Evolutionary conservation across 2,797 vertebrate species (phyloP).

Genomic region (Rhinoraja longicauda): DNA sequence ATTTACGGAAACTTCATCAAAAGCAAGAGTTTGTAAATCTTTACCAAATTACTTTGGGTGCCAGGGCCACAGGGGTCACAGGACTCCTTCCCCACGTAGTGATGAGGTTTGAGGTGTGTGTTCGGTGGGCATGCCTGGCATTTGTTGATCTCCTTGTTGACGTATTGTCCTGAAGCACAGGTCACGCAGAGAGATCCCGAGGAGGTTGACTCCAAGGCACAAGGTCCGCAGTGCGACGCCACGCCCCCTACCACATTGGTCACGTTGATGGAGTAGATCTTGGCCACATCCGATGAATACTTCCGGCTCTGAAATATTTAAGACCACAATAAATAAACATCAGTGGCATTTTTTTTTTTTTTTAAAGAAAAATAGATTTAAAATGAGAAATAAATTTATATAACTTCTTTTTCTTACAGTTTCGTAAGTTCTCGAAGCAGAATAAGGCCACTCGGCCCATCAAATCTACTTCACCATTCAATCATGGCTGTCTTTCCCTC

Average conservation of each 20-base stretch:
- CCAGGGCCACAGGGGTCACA: slow-evolving; percentile 81
- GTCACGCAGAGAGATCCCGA: slow-evolving; percentile 70
- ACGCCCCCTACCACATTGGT: slow-evolving; percentile 80
- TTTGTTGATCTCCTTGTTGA: slow-evolving; percentile 60
- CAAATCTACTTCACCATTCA: too few relatives aligned
- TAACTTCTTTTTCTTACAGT: too few relatives aligned
- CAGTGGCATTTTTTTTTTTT: too few relatives aligned
- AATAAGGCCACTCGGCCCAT: too few relatives aligned
- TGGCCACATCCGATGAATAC: slow-evolving; percentile 74
- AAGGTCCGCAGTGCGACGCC: slow-evolving; percentile 78
- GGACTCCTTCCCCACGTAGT: slow-evolving; percentile 62
- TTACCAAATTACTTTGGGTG: slow-evolving; percentile 74
- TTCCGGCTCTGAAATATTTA: slow-evolving; percentile 62
- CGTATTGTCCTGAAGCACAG: slow-evolving; percentile 74
- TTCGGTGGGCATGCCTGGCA: slow-evolving; percentile 70
- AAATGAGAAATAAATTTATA: not conserved
- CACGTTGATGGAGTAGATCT: slow-evolving; percentile 81
- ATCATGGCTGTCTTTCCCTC: too few relatives aligned
- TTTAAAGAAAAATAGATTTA: too few relatives aligned
- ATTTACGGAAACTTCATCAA: not conserved
- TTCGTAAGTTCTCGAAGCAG: too few relatives aligned
- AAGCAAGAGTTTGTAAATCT: not conserved
- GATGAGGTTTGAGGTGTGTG: slow-evolving; percentile 67
- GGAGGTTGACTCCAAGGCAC: slow-evolving; percentile 57
- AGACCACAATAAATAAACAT: not conserved